phyloP scores from a whole-genome alignment of 2,888 invertebrate species.

The Epinotia brunnichana region DNA sequence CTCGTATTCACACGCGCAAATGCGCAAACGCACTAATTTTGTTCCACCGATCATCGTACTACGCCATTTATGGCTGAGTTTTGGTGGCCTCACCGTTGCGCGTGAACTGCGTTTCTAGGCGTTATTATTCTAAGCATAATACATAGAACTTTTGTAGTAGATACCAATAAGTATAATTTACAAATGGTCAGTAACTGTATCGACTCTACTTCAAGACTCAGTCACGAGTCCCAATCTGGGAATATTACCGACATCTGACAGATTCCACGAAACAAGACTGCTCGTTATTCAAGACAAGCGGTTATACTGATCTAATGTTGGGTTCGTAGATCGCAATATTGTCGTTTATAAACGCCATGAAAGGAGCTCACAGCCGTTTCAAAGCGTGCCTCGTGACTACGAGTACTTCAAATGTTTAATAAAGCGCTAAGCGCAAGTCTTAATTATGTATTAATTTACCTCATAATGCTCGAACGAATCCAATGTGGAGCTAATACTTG shows the following conservation, averaged over 20 bases:
- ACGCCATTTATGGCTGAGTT: too few relatives aligned
- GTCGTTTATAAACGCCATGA: not conserved
- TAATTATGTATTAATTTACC: slow-evolving; percentile 56
- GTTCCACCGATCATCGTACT: too few relatives aligned
- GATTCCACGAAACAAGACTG: not conserved
- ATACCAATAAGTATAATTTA: too few relatives aligned
- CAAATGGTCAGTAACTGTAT: too few relatives aligned
- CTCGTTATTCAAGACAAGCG: not conserved
- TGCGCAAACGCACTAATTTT: too few relatives aligned
- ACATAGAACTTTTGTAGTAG: too few relatives aligned
- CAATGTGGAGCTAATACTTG: slow-evolving; percentile 69
- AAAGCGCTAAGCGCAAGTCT: slow-evolving; percentile 8
- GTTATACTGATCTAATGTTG: not conserved
- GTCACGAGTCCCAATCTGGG: not conserved
- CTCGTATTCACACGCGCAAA: too few relatives aligned
- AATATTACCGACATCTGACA: not conserved
- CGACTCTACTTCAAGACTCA: too few relatives aligned
- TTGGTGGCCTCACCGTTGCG: too few relatives aligned
- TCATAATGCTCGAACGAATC: slow-evolving; percentile 73
- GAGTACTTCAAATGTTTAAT: not conserved
- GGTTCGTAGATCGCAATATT: not conserved
- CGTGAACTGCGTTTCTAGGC: too few relatives aligned
- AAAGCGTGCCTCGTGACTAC: slow-evolving; percentile 10
- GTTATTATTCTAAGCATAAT: too few relatives aligned
- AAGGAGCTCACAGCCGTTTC: not conserved